Conservation (phyloP, 2,888 invertebrate species). For the Caradrina clavipalpis region DNA sequence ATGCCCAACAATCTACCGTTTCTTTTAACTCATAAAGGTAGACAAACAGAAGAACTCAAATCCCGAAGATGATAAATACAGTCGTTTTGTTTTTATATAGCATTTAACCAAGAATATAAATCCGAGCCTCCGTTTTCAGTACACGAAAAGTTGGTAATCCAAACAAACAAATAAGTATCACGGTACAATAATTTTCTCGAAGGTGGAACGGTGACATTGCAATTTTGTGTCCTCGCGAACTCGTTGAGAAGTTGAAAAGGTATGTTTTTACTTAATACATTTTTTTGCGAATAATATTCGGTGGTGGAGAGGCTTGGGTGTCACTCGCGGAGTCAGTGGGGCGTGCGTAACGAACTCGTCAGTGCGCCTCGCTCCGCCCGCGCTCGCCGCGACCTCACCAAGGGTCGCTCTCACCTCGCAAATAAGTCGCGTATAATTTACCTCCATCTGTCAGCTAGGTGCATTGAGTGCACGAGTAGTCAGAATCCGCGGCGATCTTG, state of each 20-base stretch:
- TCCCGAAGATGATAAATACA: slow-evolving; percentile 54
- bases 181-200: slow-evolving; percentile 61
- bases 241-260: slow-evolving; percentile 82
- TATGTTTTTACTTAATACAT: slow-evolving; percentile 83
- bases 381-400: slow-evolving; percentile 55
- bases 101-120: slow-evolving; percentile 50
- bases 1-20: slow-evolving; percentile 44
- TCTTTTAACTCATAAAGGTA: slow-evolving; percentile 58
- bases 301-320: slow-evolving; percentile 82
- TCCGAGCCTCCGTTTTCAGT: slow-evolving; percentile 21
- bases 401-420: slow-evolving; percentile 66
- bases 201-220: slow-evolving; percentile 70
- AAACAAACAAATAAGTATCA: slow-evolving; percentile 55
- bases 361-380: slow-evolving; percentile 67
- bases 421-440: slow-evolving; percentile 67
- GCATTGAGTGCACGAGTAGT: slow-evolving; percentile 54
- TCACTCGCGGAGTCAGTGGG: slow-evolving; percentile 85
- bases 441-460: slow-evolving; percentile 56
- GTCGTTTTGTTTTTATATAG: slow-evolving; percentile 55
- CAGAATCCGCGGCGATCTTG: slow-evolving; percentile 7
- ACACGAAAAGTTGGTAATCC: slow-evolving; percentile 35
- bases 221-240: slow-evolving; percentile 77
- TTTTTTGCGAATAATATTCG: slow-evolving; percentile 82
- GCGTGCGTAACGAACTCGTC: slow-evolving; percentile 87
- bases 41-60: slow-evolving; percentile 49